Evolutionary conservation across 2,113 vertebrate genomes (phyloP).

Genomic region (Pelecanoides urinatrix): DNA sequence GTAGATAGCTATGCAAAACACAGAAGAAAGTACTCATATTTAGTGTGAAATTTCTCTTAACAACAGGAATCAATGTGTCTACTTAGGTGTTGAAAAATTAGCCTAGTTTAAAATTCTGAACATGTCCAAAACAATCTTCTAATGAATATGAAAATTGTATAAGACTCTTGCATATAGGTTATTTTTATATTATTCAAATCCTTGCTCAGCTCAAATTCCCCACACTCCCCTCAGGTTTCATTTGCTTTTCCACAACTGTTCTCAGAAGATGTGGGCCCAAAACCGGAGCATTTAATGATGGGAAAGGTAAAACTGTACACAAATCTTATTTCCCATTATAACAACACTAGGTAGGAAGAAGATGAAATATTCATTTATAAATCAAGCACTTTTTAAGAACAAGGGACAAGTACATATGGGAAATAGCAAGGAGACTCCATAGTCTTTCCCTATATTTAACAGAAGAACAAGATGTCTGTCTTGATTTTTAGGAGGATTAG

Average conservation of each 20-base stretch:
- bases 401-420: neutral
- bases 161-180: neutral
- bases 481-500: neutral
- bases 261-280: neutral
- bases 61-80: neutral
- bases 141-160: neutral
- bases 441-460: neutral
- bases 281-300: neutral
- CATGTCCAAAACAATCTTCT: neutral
- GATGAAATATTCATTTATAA: neutral
- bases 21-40: neutral
- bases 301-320: neutral
- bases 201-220: neutral
- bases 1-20: neutral
- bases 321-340: neutral
- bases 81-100: neutral
- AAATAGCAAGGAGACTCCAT: neutral
- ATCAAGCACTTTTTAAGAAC: neutral
- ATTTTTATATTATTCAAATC: neutral
- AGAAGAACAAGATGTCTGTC: neutral
- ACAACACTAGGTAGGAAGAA: neutral
- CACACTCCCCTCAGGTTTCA: neutral
- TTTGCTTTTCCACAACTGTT: neutral
- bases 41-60: neutral
- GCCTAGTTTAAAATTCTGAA: neutral